Evolutionary conservation across 2,888 invertebrate species (phyloP), one percentile per base, ranked within the genome.

Genomic region (Andrena bicolor): DNA sequence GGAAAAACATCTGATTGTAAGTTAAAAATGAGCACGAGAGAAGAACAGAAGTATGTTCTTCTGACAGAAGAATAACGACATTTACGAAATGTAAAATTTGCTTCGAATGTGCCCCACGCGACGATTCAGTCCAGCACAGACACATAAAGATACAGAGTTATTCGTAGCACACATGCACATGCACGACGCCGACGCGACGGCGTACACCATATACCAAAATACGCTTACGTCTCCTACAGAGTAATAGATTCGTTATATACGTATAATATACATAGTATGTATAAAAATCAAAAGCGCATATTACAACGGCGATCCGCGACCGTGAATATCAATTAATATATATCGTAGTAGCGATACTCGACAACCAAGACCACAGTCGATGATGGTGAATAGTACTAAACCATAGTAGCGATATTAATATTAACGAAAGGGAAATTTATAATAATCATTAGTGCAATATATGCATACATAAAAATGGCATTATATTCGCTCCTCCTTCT

Each of bases 261-360:
- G 26, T 68, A 58, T 30, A n/a, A 48, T 64, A 69, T 28, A 63
- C 56, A 58, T 76, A 80, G 83, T 72, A 80, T 76, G 76, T 88
- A 88, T 80, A 86, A 86, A 82, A 88, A 88, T 87, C 85, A 82
- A 86, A 30, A 83, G 84, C 86, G 81, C 77, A 78, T 65, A 81
- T 81, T 85, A 81, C 70, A 79, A 75, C 83, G 58, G 64, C 78
- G 71, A 84, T 82, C 51, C 61, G 69, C 76, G 63, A 63, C 64
- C 73, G 72, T 58, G 69, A 83, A 76, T 64, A 66, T 53, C 69
- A 72, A 71, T 68, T 63, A 64, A 16, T 75, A 82, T 76, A 71
- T 72, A 35, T 35, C 35, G 35, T 35, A 64, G 79, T 77, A 77
- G 72, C 73, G 20, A 56, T 80, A 82, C 53, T 80, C 58, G 66